Conservation (phyloP, 2,797 vertebrate species). For the Momotus momota region DNA sequence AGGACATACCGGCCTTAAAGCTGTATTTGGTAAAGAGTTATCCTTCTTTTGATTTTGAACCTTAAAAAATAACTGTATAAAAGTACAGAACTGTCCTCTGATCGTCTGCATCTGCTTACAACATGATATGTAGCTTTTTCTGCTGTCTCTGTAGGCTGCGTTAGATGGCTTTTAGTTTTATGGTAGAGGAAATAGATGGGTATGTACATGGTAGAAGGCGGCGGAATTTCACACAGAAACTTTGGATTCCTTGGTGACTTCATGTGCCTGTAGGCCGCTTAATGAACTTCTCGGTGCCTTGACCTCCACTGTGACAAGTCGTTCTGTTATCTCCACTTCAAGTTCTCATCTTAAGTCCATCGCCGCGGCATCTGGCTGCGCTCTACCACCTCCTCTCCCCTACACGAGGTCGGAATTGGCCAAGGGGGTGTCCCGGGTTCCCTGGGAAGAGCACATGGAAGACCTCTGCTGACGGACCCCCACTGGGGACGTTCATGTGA, state of each 20-base stretch:
- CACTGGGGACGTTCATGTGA: accelerated
- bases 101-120: background rate
- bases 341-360: background rate
- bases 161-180: background rate
- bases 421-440: background rate
- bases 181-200: background rate
- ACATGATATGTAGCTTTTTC: background rate
- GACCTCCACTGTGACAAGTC: accelerated
- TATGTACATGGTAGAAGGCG: accelerated
- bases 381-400: background rate
- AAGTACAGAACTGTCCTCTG: slow-evolving; percentile 14
- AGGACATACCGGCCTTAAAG: slow-evolving; percentile 55
- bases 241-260: background rate
- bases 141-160: background rate
- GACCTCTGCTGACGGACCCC: accelerated
- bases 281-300: background rate
- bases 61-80: slow-evolving; percentile 62
- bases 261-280: background rate
- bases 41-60: slow-evolving; percentile 52
- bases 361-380: background rate
- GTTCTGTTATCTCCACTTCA: background rate
- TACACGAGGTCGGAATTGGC: accelerated
- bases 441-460: background rate
- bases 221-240: background rate
- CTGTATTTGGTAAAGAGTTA: slow-evolving; percentile 42